A percentile compares a stretch with the other conserved stretches of the same genome.
Evolutionary conservation across 2,113 vertebrate species (phyloP).

Genomic region (Cercopithecus mona): DNA sequence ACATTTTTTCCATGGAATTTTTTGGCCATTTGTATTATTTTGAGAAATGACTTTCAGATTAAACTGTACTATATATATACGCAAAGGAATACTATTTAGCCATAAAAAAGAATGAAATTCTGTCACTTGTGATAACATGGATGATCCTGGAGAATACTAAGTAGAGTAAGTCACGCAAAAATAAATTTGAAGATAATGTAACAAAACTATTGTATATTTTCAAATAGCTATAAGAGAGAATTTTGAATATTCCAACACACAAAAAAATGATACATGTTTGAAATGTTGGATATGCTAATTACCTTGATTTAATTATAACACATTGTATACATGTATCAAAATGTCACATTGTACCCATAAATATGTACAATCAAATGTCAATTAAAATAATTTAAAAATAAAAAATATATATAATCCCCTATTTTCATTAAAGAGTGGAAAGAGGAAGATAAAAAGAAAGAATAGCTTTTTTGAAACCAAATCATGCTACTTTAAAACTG

Average conservation of each 20-base stretch:
- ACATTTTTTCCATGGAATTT: neutral
- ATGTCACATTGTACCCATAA: neutral
- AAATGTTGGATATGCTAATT: neutral
- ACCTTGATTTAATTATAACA: neutral
- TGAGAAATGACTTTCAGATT: neutral
- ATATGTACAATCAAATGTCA: neutral
- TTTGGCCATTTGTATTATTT: neutral
- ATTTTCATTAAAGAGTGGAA: neutral
- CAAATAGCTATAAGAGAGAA: neutral
- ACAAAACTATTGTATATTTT: neutral
- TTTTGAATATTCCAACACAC: neutral
- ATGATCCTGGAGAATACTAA: neutral
- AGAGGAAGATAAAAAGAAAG: neutral
- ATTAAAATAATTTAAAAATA: neutral
- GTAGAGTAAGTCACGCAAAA: neutral
- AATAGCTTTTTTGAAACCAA: neutral
- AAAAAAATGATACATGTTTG: neutral
- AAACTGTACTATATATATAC: neutral
- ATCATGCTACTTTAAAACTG: neutral
- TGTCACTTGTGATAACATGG: neutral
- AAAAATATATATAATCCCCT: neutral
- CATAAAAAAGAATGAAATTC: neutral
- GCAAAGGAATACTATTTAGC: neutral
- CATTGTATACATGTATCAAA: neutral
- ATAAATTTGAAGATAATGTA: too few relatives aligned